phyloP scores from a whole-genome alignment of 2,113 vertebrate species.

The Sinocyclocheilus anophthalmus region DNA sequence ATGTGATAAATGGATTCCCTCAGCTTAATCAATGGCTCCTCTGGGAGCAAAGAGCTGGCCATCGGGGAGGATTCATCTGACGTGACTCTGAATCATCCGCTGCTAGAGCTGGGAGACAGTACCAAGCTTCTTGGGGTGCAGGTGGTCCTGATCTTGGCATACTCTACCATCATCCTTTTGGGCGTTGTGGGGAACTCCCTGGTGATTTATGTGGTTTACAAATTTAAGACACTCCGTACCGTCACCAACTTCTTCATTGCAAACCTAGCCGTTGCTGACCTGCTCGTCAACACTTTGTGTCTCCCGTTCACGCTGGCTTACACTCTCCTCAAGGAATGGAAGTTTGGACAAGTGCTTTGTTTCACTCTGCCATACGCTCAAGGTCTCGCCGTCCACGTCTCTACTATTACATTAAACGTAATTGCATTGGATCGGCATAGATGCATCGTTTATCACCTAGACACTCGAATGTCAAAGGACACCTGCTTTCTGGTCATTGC shows the following conservation, averaged over 20 bases:
- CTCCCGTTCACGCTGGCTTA: slow-evolving; percentile 91
- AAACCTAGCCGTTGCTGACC: slow-evolving; percentile 89
- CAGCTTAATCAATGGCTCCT: slow-evolving; percentile 43
- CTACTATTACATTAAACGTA: slow-evolving; percentile 90
- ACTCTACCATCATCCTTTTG: slow-evolving; percentile 89
- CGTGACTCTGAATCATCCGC: slow-evolving; percentile 27
- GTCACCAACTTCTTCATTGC: slow-evolving; percentile 96
- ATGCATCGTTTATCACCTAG: slow-evolving; percentile 88
- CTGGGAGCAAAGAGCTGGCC: slow-evolving; percentile 20
- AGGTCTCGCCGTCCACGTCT: slow-evolving; percentile 90
- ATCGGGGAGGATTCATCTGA: slow-evolving; percentile 48
- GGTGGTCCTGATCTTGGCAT: slow-evolving; percentile 87
- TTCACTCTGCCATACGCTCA: slow-evolving; percentile 91
- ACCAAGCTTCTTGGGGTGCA: slow-evolving; percentile 87
- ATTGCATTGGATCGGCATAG: slow-evolving; percentile 91
- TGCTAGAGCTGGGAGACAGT: slow-evolving; percentile 82
- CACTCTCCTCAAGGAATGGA: slow-evolving; percentile 88
- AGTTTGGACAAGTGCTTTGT: slow-evolving; percentile 86
- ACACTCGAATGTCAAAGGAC: slow-evolving; percentile 88
- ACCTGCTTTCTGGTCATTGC: slow-evolving; percentile 86
- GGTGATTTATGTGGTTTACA: slow-evolving; percentile 90
- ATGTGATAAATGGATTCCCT: slow-evolving; percentile 48
- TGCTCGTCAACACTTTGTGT: slow-evolving; percentile 90
- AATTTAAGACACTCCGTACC: slow-evolving; percentile 88
- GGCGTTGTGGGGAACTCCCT: slow-evolving; percentile 90